Evolutionary conservation across 2,797 vertebrate genomes (phyloP).

Genomic region (Meda fulgida): DNA sequence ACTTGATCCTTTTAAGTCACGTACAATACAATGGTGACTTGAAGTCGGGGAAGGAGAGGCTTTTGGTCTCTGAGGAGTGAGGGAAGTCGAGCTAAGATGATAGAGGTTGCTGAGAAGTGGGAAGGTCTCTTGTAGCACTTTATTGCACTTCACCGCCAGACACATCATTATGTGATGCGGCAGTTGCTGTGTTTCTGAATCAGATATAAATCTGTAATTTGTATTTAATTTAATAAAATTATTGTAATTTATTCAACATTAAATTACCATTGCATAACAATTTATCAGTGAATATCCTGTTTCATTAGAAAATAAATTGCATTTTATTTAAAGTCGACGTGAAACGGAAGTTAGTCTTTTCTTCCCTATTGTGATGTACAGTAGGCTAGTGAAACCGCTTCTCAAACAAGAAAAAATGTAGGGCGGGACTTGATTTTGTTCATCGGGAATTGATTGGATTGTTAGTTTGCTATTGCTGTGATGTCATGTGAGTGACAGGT

Average conservation of each 20-base stretch:
- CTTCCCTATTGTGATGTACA: not conserved
- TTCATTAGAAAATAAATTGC: not conserved
- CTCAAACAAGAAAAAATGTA: not conserved
- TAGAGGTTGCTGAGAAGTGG: slow-evolving; percentile 62
- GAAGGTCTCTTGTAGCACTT: slow-evolving; percentile 16
- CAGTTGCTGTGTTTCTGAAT: slow-evolving; percentile 5
- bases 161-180: not conserved
- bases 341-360: not conserved
- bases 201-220: not conserved
- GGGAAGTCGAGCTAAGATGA: slow-evolving; percentile 64
- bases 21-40: slow-evolving; percentile 52
- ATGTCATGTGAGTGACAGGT: not conserved
- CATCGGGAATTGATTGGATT: not conserved
- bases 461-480: not conserved
- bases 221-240: too few relatives aligned
- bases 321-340: not conserved
- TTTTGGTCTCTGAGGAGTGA: slow-evolving; percentile 48
- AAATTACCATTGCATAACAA: not conserved
- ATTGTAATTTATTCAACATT: not conserved
- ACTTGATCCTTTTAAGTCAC: slow-evolving; percentile 62
- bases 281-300: not conserved
- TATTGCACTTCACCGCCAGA: slow-evolving; percentile 1
- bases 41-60: slow-evolving; percentile 55
- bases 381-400: not conserved
- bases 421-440: not conserved